Percentiles rank a stretch among this genome's conserved stretches.
Conservation (phyloP, 1,140 invertebrate genomes). For the Ruditapes philippinarum region DNA sequence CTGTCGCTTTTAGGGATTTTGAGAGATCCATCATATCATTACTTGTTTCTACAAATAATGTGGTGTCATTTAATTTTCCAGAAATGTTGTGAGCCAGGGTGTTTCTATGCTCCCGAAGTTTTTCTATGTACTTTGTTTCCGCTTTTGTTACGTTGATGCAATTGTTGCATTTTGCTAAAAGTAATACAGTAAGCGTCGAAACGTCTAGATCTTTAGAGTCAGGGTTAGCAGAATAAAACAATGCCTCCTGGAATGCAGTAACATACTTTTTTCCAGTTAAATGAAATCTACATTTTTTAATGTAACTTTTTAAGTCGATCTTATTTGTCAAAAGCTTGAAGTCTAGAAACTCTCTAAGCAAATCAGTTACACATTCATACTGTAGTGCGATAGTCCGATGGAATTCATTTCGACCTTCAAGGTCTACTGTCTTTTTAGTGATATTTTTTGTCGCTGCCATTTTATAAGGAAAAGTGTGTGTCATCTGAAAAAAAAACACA, state of each 20-base stretch:
- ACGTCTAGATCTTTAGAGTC: neutral
- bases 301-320: neutral
- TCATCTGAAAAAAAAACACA: no score
- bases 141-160: neutral
- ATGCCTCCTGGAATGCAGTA: neutral
- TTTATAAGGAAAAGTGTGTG: no score
- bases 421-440: neutral
- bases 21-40: neutral
- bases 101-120: neutral
- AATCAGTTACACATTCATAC: slow-evolving; percentile 3
- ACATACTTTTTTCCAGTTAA: neutral
- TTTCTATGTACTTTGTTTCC: neutral
- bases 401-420: neutral
- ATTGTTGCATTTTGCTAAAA: neutral
- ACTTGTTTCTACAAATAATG: neutral
- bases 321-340: neutral
- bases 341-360: neutral
- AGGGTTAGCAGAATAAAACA: neutral
- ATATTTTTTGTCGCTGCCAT: no score
- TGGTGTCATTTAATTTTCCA: neutral
- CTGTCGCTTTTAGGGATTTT: neutral
- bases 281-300: neutral
- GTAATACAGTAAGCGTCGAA: neutral
- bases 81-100: neutral
- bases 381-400: neutral